Percentiles rank a stretch among this genome's conserved stretches.
These are phyloP conservation scores for Theonella swinhoei DNA, from an alignment of 37 sponge, comb jelly and placozoan genomes.

Conservation along the genomic window DNA sequence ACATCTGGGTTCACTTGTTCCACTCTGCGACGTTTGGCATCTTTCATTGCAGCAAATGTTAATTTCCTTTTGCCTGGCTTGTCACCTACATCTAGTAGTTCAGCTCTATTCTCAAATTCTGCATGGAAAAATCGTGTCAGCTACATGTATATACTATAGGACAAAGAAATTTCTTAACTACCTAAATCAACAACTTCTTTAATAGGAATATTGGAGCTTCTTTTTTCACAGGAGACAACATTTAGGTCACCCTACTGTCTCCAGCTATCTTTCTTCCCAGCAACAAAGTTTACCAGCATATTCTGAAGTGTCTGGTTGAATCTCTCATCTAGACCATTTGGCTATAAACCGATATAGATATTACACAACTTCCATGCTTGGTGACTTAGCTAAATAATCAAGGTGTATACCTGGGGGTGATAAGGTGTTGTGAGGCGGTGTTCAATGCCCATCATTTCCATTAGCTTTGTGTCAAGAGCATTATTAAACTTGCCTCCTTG, in stretches of 20 bases:
- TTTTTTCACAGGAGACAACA: slow-evolving; percentile 35
- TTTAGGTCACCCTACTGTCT: neutral
- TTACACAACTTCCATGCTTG: neutral
- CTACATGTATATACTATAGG: no score
- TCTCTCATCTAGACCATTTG: slow-evolving; percentile 65
- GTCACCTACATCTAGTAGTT: no score
- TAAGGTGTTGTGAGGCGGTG: slow-evolving; percentile 47
- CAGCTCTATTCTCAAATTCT: no score
- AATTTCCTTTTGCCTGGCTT: no score
- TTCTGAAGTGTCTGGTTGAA: slow-evolving; percentile 55
- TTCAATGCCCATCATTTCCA: slow-evolving; percentile 37
- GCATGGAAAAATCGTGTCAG: no score
- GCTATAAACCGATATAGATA: neutral
- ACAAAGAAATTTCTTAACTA: no score
- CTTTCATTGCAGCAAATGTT: no score
- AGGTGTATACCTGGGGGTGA: slow-evolving; percentile 36
- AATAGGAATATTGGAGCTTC: no score
- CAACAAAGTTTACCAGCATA: slow-evolving; percentile 38
- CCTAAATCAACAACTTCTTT: no score
- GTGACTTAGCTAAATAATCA: no score
- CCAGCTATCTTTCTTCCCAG: slow-evolving; percentile 24
- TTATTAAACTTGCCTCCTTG: slow-evolving; percentile 57
- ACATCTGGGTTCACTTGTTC: no score
- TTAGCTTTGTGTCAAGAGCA: slow-evolving; percentile 26
- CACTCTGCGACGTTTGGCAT: no score